Percentiles rank a stretch among this genome's conserved stretches.
These are phyloP conservation scores for Xestia c-nigrum DNA, from an alignment of 2,888 invertebrate species.

Conservation along the genomic window DNA sequence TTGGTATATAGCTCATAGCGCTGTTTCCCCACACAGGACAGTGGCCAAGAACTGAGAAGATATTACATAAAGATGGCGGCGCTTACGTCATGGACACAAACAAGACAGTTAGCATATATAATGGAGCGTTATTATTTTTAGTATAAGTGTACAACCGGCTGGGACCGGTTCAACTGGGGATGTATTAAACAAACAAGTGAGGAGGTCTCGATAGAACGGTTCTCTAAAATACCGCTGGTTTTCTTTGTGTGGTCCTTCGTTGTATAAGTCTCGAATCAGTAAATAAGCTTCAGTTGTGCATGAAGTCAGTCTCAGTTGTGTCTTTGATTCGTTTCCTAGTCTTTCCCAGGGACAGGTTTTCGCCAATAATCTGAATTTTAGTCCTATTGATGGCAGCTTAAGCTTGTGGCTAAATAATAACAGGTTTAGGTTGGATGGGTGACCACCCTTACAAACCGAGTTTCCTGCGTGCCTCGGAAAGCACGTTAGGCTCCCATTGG, in stretches of 20 bases:
- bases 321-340: neutral
- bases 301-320: no score
- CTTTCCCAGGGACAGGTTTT: neutral
- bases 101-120: slow-evolving; percentile 77
- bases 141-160: slow-evolving; percentile 45
- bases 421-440: no score
- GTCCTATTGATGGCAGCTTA: neutral
- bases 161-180: slow-evolving; percentile 26
- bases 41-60: slow-evolving; percentile 24
- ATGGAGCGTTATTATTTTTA: slow-evolving; percentile 72
- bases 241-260: slow-evolving; percentile 21
- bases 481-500: no score
- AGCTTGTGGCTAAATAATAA: no score
- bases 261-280: no score
- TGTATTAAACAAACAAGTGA: slow-evolving; percentile 9
- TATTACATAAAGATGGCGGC: slow-evolving; percentile 43
- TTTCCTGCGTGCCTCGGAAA: no score
- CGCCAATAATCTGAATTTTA: neutral
- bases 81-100: slow-evolving; percentile 69
- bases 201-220: slow-evolving; percentile 37
- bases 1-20: neutral
- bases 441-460: no score
- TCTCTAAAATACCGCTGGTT: slow-evolving; percentile 19
- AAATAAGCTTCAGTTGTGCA: neutral
- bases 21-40: neutral